These are phyloP conservation scores for Petrolisthes manimaculis DNA, from an alignment of 2,888 invertebrate genomes.

Conservation along the genomic window DNA sequence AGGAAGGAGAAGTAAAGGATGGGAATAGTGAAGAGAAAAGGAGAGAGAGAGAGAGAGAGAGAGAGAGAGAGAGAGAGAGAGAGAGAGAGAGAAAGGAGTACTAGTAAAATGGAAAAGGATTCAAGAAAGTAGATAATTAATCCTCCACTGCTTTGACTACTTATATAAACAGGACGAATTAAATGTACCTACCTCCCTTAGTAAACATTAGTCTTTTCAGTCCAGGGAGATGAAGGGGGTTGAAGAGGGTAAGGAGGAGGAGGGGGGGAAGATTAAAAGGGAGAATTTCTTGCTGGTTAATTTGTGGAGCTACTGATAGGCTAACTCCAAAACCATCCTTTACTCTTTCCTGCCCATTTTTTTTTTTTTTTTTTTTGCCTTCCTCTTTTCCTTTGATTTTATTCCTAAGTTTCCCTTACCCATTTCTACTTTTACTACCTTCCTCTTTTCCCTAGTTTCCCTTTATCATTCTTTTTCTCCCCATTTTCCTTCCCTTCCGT, in stretches of 20 bases:
- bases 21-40: neutral
- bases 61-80: no score
- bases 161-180: no score
- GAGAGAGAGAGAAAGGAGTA: slow-evolving; percentile 8
- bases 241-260: neutral
- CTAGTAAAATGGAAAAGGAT: no score
- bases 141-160: no score
- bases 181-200: no score
- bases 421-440: neutral
- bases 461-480: neutral
- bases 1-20: neutral
- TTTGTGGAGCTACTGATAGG: neutral
- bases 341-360: neutral
- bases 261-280: neutral
- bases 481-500: neutral
- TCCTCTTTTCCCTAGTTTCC: neutral
- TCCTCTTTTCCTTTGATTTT: neutral
- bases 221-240: neutral
- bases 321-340: neutral
- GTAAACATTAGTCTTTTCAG: no score
- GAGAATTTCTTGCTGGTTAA: neutral
- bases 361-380: neutral
- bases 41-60: neutral
- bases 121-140: no score
- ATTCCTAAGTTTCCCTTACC: neutral